Evolutionary conservation across 2,113 vertebrate species (phyloP).

Genomic region (Tretioscincus oriximinensis): DNA sequence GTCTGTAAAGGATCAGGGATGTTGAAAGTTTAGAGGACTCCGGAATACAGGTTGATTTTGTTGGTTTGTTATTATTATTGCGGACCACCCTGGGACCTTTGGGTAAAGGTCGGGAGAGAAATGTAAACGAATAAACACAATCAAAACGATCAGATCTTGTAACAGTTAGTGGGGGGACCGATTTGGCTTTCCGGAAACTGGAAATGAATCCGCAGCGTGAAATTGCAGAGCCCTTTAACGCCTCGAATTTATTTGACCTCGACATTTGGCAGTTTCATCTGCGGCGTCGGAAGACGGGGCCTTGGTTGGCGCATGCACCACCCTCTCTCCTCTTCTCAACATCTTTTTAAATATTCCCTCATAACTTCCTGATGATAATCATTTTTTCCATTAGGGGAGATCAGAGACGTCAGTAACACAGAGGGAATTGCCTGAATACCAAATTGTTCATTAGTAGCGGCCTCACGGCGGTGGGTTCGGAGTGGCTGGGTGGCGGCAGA

Average conservation of each 20-base stretch:
- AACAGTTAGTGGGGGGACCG: no score
- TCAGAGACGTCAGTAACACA: constrained; percentile 64
- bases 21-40: no score
- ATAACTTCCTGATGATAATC: constrained; percentile 63
- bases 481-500: constrained; percentile 46
- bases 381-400: constrained; percentile 67
- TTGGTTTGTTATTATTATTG: no score
- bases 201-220: no score
- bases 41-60: no score
- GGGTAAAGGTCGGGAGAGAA: no score
- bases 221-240: constrained; percentile 42
- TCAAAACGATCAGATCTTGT: no score
- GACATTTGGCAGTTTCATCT: constrained; percentile 56
- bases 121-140: no score
- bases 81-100: no score
- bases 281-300: constrained; percentile 50
- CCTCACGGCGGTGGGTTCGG: constrained; percentile 46
- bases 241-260: constrained; percentile 62
- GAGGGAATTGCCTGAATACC: constrained; percentile 63
- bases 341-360: constrained; percentile 58
- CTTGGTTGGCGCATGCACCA: constrained; percentile 13
- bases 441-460: constrained; percentile 66
- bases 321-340: background rate
- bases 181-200: no score
- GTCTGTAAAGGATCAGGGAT: no score